Evolutionary conservation across 2,888 invertebrate species (phyloP), one percentile per base, ranked within the genome.

Genomic region (Epiblema foenella): DNA sequence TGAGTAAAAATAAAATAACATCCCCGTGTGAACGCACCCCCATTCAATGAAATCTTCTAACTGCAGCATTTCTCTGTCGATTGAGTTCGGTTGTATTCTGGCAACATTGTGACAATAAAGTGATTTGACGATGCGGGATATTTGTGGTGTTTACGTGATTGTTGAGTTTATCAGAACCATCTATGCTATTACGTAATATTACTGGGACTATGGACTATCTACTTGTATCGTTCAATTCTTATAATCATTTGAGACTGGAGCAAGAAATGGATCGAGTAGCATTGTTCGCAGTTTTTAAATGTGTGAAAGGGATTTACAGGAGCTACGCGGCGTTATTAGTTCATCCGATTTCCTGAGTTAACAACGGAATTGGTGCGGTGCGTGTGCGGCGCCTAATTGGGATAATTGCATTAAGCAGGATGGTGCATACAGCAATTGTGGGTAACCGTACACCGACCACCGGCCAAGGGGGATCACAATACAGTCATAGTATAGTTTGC

Each of bases 111-210:
- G 81, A 83, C 87, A 88, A 78, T 78, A 56, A 59, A 77, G 75
- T 74, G 77, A 77, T 77, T 78, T 72, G 75, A 75, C 78, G 81
- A 91, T 92, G 91, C 91, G 91, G 91, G 91, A 86, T 88, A 85
- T 89, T 89, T 91, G 89, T 90, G 76, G 78, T 83, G 78, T 83
- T 86, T 74, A 77, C 76, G 64, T 70, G 52, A 71, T 67, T 70
- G 63, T 73, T 59, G 67, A 62, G 60, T 67, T 73, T 64, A 68
- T 68, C 68, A 56, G 24, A 58, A 20, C 58, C 58, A 59, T 69
- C 18, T 54, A 58, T n/a, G 1, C 24, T 24, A 24, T 24, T 24
- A 24, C 24, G 2, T n/a, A n/a, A n/a, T n/a, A n/a, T n/a, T 59
- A 42, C 54, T 59, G 65, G 59, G 17, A 54, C 52, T 58, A 11